Conservation (phyloP, 2,113 vertebrate genomes). For the Rhinolophus sinicus region DNA sequence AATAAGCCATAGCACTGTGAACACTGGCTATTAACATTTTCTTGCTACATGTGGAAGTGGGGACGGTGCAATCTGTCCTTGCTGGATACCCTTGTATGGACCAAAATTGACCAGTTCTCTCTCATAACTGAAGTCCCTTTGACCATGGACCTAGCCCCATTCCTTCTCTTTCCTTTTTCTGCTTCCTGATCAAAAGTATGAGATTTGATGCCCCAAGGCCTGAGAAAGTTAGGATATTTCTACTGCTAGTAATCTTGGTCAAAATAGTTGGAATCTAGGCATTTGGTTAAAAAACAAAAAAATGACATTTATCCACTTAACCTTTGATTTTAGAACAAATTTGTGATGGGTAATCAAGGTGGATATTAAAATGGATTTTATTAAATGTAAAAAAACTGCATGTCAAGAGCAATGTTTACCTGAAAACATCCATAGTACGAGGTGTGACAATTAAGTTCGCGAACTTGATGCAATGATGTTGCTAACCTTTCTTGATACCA, state of each 20-base stretch:
- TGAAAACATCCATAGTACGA: not conserved
- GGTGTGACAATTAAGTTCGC: too few relatives aligned
- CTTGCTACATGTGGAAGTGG: not conserved
- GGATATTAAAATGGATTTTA: slow-evolving; percentile 9
- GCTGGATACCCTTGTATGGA: not conserved
- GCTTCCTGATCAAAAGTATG: slow-evolving; percentile 4
- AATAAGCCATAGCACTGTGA: not conserved
- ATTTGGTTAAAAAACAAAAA: not conserved
- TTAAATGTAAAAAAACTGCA: not conserved
- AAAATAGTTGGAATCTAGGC: not conserved
- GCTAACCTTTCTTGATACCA: too few relatives aligned
- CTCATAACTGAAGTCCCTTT: not conserved
- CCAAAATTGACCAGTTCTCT: not conserved
- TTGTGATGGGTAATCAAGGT: not conserved
- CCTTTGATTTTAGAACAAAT: not conserved
- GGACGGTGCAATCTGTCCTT: not conserved
- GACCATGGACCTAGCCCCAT: not conserved
- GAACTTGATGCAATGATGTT: too few relatives aligned
- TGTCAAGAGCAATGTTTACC: slow-evolving; percentile 26
- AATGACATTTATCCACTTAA: not conserved
- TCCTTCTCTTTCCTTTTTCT: not conserved
- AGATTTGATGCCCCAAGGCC: not conserved
- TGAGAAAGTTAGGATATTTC: not conserved
- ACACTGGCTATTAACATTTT: not conserved
- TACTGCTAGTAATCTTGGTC: not conserved